Evolutionary conservation across 1,140 invertebrate genomes (phyloP).

Genomic region (Lasioglossum baleicum): DNA sequence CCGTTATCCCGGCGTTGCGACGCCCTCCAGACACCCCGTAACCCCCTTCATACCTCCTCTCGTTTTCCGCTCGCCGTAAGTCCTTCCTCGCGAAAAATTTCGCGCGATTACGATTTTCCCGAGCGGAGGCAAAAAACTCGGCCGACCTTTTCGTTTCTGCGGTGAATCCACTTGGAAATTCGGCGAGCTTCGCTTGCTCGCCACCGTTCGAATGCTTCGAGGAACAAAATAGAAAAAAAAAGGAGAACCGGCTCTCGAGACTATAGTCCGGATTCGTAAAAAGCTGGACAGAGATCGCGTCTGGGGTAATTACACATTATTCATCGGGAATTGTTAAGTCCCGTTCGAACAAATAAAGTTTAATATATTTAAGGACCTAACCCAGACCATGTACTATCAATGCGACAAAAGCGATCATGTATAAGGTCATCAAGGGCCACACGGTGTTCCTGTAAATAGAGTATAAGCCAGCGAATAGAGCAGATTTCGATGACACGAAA

Average conservation of each 20-base stretch:
- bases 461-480: no score
- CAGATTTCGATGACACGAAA: no score
- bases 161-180: background rate
- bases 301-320: no score
- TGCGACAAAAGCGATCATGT: no score
- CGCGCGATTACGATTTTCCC: conserved; percentile 33
- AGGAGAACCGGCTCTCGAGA: background rate
- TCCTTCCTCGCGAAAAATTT: conserved; percentile 28
- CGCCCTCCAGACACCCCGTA: background rate
- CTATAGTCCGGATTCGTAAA: background rate
- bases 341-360: no score
- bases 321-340: no score
- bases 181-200: background rate
- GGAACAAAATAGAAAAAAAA: background rate
- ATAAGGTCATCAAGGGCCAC: no score
- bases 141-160: background rate
- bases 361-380: no score
- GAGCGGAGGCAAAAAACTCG: background rate
- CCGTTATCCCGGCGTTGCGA: conserved; percentile 14
- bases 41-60: no score
- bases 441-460: no score
- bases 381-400: no score
- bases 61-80: background rate
- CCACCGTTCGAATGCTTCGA: background rate
- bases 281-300: no score